Evolutionary conservation across 2,888 invertebrate species (phyloP), one percentile per base, ranked within the genome.

Genomic region (Sphinx pinastri): DNA sequence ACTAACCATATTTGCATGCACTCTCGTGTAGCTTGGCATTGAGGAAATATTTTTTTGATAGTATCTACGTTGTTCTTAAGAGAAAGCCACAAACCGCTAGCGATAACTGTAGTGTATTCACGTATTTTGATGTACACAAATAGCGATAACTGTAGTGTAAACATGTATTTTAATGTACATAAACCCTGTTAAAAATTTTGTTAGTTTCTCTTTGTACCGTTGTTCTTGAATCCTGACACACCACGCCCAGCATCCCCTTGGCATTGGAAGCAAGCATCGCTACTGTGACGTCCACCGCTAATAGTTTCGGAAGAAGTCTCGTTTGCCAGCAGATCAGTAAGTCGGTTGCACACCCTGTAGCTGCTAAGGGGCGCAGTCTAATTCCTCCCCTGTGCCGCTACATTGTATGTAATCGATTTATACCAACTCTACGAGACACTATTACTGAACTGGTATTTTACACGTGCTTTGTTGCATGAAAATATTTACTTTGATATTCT

Each of bases 301-400:
- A 47, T 49, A 52, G 57, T 59, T 60, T 58, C 55, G 59, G 71
- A 70, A 72, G 71, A 69, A 66, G 49, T 51, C 52, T 51, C 60
- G 73, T 19, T 55, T 10, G 11, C 45, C 70, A 74, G 52, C 71
- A 67, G 52, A 68, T 45, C 72, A 51, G 16, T 55, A 83, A 85
- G 80, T 78, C 80, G 81, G 88, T 79, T 79, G 88, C 86, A 80
- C 73, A 89, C 94, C 94, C 94, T 94, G 94, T 94, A 94, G 94
- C 92, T 92, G 92, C 93, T 92, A 91, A 93, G 93, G 93, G 94
- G 93, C 92, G 93, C 79, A 80, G 87, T 86, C 68, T 59, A 58
- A 67, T 75, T 78, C 86, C 91, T 79, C 93, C 89, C 89, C 91
- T 92, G 73, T 73, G 90, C 85, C 73, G 85, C 88, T 92, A 94